Percentiles rank a stretch among this genome's conserved stretches.
phyloP scores from a whole-genome alignment of 2,113 vertebrate genomes.

The Bettongia penicillata region DNA sequence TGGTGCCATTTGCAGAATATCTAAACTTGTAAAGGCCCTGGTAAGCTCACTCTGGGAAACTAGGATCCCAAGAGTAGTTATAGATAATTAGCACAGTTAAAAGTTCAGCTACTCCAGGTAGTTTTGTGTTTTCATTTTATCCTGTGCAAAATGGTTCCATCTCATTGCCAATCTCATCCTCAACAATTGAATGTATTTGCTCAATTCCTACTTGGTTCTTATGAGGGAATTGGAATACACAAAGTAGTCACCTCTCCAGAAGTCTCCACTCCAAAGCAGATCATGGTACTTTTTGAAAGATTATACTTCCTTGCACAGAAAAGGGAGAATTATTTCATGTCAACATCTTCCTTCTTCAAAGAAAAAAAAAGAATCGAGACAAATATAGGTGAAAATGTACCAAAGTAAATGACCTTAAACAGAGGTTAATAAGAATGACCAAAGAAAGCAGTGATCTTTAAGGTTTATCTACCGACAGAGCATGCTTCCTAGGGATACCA shows the following conservation, averaged over 20 bases:
- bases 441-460: neutral
- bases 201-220: conserved; percentile 48
- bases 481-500: neutral
- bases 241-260: neutral
- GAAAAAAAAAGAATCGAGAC: neutral
- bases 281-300: neutral
- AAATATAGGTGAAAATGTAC: neutral
- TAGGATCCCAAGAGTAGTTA: conserved; percentile 83
- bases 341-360: neutral
- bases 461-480: neutral
- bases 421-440: neutral
- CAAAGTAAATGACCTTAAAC: conserved; percentile 13
- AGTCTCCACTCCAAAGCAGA: neutral
- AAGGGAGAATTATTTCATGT: neutral
- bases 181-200: conserved; percentile 67
- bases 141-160: conserved; percentile 66
- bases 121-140: conserved; percentile 84
- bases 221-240: conserved; percentile 9
- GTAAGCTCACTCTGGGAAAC: conserved; percentile 82
- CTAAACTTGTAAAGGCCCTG: conserved; percentile 85
- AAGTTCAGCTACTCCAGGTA: conserved; percentile 88
- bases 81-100: conserved; percentile 89
- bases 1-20: conserved; percentile 86
- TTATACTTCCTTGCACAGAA: neutral
- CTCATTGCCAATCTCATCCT: conserved; percentile 61